Base-by-base conservation (phyloP, 2,113 vertebrate genomes). In the Acanthisitta chloris region DNA sequence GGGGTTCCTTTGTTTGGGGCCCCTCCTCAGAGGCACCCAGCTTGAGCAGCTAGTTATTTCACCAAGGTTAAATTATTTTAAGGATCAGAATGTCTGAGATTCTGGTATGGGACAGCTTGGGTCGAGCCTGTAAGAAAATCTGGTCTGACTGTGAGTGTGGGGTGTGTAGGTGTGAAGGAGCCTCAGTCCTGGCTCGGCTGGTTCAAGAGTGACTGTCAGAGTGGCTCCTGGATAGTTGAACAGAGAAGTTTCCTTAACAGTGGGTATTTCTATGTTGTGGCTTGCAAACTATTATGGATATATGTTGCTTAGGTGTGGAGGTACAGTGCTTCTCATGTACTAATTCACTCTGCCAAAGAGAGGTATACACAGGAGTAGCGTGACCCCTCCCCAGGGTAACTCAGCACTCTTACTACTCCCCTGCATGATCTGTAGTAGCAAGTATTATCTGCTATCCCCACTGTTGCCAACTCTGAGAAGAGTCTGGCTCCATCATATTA, bases 61-160 rank as follows among this genome's bases (percentile, higher is more conserved):
- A 31, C 13, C 13, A 10, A 17, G 23, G 12, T 4, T 4, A 14
- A 28, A 10, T 29, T 28, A 0, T 52, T 51, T 29, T 12, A 17
- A 14, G 16, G 10, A 5, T n/a, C 12, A 10, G 38, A 19, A 17
- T 2, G 1, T 25, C 33, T n/a, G 28, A 8, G 36, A 8, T 10
- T 36, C 6, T 58, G 59, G 36, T 9, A 0, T 26, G 48, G 65
- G 8, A 36, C 0, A 3, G 15, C 19, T 9, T 51, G 45, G 29
- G 6, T 14, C 0, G 2, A 52, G 69, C 16, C 1, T 16, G 33
- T 52, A 5, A 67, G n/a, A 38, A n/a, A 1, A 2, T 10, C 33
- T 9, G 19, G 14, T 13, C 9, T 14, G 52, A 9, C 4, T 43
- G 40, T 19, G 61, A 12, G 31, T 14, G 64, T 7, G 76, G 17